Base-by-base conservation (phyloP, 2,888 invertebrate species). In the Aphodius granarius region DNA sequence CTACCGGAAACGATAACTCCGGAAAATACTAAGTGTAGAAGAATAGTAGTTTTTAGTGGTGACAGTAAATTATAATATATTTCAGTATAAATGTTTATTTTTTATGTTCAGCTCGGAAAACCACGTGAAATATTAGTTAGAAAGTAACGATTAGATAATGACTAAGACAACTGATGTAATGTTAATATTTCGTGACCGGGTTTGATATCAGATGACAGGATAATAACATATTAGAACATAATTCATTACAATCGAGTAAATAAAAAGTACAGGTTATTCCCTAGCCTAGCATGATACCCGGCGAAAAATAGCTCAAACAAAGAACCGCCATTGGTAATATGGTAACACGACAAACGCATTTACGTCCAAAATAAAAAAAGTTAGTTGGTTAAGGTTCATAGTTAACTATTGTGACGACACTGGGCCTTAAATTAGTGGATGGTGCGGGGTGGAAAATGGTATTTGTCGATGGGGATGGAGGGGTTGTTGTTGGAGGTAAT, bases 391-490 rank as follows among this genome's bases (percentile, higher is more conserved):
- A 68, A 68, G 68, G 68, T 21, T 13, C 68, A 21, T 68, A 68
- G 68, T 68, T 68, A 68, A 19, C 21, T 22, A n/a, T 19, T 20
- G 68, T 22, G 68, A 68, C 68, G 68, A 68, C 68, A 68, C 68
- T 19, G 68, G 20, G 68, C 68, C 68, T 68, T 68, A 68, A 68
- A 68, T 68, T 68, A 68, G 68, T 68, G n/a, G 68, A 72, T 66
- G 21, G 65, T n/a, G 72, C 71, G n/a, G 66, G 72, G 68, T 22
- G 68, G 68, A 68, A 68, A 68, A 68, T 21, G 68, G 68, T 68
- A 20, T 68, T 68, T 68, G 68, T 22, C 19, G 68, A 20, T 16
- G 22, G 70, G 21, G 43, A 16, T 62, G 70, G 18, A 63, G 70
- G 19, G 63, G 20, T 62, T 68, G 20, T 22, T 19, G 22, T 19